Percentiles rank a stretch among this genome's conserved stretches.
phyloP scores from a whole-genome alignment of 2,797 vertebrate genomes.

The Chrysocyon brachyurus region DNA sequence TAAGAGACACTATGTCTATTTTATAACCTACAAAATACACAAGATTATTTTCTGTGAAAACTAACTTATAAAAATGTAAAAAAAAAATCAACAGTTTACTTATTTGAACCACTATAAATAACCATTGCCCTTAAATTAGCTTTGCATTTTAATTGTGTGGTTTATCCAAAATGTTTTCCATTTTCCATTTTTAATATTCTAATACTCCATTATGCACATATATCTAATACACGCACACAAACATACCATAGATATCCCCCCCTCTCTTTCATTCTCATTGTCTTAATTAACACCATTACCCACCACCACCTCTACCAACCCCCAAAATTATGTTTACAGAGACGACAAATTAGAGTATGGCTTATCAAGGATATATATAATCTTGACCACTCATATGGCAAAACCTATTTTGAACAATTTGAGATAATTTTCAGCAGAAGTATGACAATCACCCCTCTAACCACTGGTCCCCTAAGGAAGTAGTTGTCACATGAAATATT shows the following conservation, averaged over 20 bases:
- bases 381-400: background rate
- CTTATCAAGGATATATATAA: background rate
- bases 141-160: background rate
- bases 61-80: background rate
- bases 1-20: background rate
- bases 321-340: background rate
- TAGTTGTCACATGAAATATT: background rate
- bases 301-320: background rate
- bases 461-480: background rate
- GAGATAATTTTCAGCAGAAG: background rate
- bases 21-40: background rate
- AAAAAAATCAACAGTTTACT: background rate
- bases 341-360: background rate
- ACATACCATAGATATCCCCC: background rate
- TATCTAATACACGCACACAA: background rate
- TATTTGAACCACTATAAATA: background rate
- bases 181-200: background rate
- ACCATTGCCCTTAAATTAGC: background rate
- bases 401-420: background rate
- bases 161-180: background rate
- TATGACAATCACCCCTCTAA: background rate
- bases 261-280: background rate
- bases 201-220: background rate
- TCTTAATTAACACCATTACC: background rate
- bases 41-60: slow-evolving; percentile 35